Conservation (phyloP, 1,140 invertebrate genomes). For the Holotrichia oblita region DNA sequence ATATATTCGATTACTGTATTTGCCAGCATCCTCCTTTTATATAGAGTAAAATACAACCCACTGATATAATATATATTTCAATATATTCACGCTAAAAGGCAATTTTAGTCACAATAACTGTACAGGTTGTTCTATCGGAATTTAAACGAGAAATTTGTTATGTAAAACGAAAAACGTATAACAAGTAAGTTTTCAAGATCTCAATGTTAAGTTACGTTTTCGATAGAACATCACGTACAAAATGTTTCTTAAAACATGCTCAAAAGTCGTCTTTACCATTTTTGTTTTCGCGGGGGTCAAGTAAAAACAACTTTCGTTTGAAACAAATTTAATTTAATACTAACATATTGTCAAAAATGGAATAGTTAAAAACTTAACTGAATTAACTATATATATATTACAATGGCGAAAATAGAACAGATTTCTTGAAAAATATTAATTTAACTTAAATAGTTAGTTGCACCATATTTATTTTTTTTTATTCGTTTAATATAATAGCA, state of each 20-base stretch:
- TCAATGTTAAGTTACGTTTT: not conserved
- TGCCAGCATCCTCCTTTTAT: constrained; percentile 40
- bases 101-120: constrained; percentile 59
- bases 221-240: constrained; percentile 28
- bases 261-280: constrained; percentile 25
- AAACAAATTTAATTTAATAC: constrained; percentile 45
- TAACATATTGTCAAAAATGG: constrained; percentile 61
- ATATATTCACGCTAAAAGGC: constrained; percentile 61
- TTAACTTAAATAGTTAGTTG: constrained; percentile 39
- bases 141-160: not conserved
- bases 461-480: constrained; percentile 17
- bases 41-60: constrained; percentile 57
- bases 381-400: constrained; percentile 42
- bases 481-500: constrained; percentile 9
- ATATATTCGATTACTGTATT: constrained; percentile 23
- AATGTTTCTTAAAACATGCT: constrained; percentile 28
- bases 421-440: constrained; percentile 41
- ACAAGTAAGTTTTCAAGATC: constrained; percentile 4
- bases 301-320: constrained; percentile 19
- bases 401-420: constrained; percentile 40
- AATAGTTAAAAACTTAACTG: constrained; percentile 50
- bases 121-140: constrained; percentile 14
- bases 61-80: constrained; percentile 53
- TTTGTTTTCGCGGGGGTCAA: not conserved
- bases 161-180: not conserved